Evolutionary conservation across 2,113 vertebrate species (phyloP).

Genomic region (Pampusana beccarii): DNA sequence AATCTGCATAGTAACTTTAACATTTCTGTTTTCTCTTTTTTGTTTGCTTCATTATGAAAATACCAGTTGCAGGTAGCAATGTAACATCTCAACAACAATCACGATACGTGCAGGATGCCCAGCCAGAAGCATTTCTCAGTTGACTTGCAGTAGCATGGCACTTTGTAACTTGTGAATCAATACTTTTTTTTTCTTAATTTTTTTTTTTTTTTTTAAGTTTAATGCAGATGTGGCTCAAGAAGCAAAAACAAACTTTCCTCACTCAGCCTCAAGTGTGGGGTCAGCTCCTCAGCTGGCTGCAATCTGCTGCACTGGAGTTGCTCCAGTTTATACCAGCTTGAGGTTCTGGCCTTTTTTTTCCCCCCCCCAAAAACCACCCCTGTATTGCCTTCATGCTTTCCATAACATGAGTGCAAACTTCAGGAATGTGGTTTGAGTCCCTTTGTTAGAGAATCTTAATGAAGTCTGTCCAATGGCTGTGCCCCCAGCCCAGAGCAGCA

Average conservation of each 20-base stretch:
- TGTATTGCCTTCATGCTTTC: not conserved
- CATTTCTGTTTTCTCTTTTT: not conserved
- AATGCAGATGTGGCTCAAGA: conserved; percentile 51
- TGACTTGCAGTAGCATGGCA: conserved; percentile 73
- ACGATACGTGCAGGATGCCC: conserved; percentile 77
- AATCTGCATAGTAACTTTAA: conserved; percentile 75
- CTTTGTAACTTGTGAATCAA: conserved; percentile 53
- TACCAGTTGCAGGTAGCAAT: conserved; percentile 66
- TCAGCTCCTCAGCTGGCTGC: conserved; percentile 4
- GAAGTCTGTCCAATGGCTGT: not conserved
- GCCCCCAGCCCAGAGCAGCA: not conserved
- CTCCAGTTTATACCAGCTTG: not conserved
- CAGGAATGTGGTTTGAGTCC: not conserved
- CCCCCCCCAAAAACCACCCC: not conserved
- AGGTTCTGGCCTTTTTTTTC: not conserved
- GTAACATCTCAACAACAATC: conserved; percentile 76
- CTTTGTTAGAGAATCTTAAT: not conserved
- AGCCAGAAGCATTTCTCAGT: conserved; percentile 78
- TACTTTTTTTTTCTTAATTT: not conserved
- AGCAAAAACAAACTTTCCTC: conserved; percentile 61
- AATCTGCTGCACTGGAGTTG: not conserved
- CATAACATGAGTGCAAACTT: not conserved
- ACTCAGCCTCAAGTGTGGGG: not conserved
- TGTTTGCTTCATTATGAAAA: conserved; percentile 41
- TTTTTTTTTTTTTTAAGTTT: not conserved